Evolutionary conservation across 2,888 invertebrate species (phyloP).

Genomic region (Philereme transversata): DNA sequence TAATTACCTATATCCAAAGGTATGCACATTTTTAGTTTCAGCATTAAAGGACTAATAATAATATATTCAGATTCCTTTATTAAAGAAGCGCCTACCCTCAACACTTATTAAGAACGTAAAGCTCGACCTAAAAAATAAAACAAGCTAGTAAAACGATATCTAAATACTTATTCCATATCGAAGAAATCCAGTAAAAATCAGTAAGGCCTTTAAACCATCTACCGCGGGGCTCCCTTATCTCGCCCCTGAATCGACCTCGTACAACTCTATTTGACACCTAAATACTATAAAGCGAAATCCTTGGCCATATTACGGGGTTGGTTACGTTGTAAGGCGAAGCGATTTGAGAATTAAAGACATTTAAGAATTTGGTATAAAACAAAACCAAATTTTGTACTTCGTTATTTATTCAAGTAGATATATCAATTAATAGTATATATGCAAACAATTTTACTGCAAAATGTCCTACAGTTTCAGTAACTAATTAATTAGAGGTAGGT

Average conservation of each 20-base stretch:
- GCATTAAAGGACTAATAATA: too few relatives aligned
- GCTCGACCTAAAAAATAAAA: conserved; percentile 15
- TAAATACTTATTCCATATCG: conserved; percentile 22
- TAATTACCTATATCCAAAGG: too few relatives aligned
- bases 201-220: conserved; percentile 46
- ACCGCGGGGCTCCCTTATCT: conserved; percentile 53
- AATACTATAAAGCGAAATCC: conserved; percentile 66
- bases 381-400: too few relatives aligned
- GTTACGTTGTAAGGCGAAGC: conserved; percentile 13
- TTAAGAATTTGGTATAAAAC: too few relatives aligned
- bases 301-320: conserved; percentile 45
- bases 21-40: too few relatives aligned
- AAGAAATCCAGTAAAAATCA: conserved; percentile 46
- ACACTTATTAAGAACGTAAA: background rate
- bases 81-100: too few relatives aligned
- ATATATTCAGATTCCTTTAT: too few relatives aligned
- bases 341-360: conserved; percentile 9
- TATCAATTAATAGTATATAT: too few relatives aligned
- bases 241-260: conserved; percentile 64
- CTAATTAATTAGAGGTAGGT: too few relatives aligned
- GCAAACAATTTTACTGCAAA: too few relatives aligned
- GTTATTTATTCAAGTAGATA: too few relatives aligned
- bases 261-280: conserved; percentile 71
- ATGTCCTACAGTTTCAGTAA: too few relatives aligned
- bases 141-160: conserved; percentile 17